phyloP scores from a whole-genome alignment of 1,140 invertebrate genomes.

The Calycopis cecrops region DNA sequence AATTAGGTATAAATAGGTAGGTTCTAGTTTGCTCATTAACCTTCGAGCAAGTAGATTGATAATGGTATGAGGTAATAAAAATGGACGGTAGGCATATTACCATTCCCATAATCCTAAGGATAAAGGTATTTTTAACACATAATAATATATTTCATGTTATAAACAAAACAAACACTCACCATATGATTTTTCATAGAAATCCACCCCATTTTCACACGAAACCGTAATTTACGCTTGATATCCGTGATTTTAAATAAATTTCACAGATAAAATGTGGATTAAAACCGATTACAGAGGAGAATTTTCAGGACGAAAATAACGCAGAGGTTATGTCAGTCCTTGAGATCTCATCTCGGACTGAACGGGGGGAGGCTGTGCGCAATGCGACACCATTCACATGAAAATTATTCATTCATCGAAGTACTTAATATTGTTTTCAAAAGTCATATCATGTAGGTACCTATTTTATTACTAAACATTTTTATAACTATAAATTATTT shows the following conservation, averaged over 20 bases:
- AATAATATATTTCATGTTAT: background rate
- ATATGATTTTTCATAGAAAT: constrained; percentile 71
- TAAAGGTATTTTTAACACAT: too few relatives aligned
- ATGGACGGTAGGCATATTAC: too few relatives aligned
- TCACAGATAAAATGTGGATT: constrained; percentile 2
- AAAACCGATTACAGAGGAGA: background rate
- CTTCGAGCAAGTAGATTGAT: too few relatives aligned
- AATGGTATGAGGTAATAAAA: too few relatives aligned
- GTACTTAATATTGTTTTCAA: background rate
- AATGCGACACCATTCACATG: constrained; percentile 56
- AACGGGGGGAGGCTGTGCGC: constrained; percentile 67
- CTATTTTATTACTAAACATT: too few relatives aligned
- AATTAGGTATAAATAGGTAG: too few relatives aligned
- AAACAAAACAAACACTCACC: constrained; percentile 42
- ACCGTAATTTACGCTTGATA: constrained; percentile 50
- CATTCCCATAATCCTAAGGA: too few relatives aligned
- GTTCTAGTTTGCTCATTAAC: too few relatives aligned
- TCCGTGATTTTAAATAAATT: constrained; percentile 38
- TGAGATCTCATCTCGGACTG: constrained; percentile 65
- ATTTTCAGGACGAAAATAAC: constrained; percentile 17
- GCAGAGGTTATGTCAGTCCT: constrained; percentile 55
- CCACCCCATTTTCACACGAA: constrained; percentile 63
- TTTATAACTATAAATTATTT: too few relatives aligned
- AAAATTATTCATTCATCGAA: constrained; percentile 35
- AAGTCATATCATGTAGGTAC: too few relatives aligned